phyloP scores from a whole-genome alignment of 1,140 invertebrate species.

The Melitaea cinxia region DNA sequence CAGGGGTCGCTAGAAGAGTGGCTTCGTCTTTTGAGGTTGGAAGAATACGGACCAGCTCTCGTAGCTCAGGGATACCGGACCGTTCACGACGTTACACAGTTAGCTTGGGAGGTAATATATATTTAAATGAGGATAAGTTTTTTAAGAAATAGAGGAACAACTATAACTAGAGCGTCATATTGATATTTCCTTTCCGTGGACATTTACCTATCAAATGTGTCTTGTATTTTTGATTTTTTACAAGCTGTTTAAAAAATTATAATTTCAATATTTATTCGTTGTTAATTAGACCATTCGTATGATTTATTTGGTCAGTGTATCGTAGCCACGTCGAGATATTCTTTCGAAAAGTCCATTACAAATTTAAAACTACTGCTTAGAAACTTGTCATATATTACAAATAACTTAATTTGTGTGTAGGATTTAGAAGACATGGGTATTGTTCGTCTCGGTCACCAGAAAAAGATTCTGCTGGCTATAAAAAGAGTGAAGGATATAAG shows the following conservation, averaged over 20 bases:
- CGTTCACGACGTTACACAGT: constrained; percentile 95
- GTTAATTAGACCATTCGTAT: no score
- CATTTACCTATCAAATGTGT: no score
- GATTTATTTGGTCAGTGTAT: no score
- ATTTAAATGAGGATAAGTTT: not conserved
- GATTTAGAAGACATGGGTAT: constrained; percentile 99
- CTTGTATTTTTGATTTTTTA: no score
- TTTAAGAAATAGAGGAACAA: not conserved
- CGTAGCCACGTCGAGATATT: no score
- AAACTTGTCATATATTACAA: no score
- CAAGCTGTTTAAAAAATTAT: no score
- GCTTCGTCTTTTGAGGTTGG: constrained; percentile 93
- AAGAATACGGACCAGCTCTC: constrained; percentile 94
- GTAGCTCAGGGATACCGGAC: constrained; percentile 96
- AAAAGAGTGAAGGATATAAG: constrained; percentile 97
- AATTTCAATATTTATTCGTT: no score
- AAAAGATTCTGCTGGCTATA: constrained; percentile 98
- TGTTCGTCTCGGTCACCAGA: constrained; percentile 97
- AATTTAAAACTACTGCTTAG: no score
- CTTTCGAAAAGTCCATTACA: no score
- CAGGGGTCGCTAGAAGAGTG: constrained; percentile 96
- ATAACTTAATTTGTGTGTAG: constrained; percentile 44
- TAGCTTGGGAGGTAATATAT: constrained; percentile 94
- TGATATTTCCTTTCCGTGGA: no score
- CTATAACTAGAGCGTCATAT: no score